A percentile compares a stretch with the other conserved stretches of the same genome.
Conservation (phyloP, 2,888 invertebrate genomes). For the Eubasilissa splendida region DNA sequence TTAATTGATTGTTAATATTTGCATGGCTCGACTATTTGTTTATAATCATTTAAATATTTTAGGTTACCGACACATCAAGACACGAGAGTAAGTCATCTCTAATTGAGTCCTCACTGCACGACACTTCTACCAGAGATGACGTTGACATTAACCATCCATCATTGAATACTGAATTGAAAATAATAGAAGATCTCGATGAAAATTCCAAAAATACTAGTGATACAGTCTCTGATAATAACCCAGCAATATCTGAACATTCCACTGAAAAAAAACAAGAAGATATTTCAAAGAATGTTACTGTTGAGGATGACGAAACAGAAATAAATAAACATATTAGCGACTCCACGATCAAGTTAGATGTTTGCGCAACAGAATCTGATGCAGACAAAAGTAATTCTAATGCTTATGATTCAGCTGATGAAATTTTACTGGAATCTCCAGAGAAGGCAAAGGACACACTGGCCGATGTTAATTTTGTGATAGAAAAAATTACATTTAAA, state of each 20-base stretch:
- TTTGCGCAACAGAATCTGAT: conserved; percentile 4
- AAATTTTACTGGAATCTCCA: neutral
- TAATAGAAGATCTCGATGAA: conserved; percentile 69
- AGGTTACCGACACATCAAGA: conserved; percentile 53
- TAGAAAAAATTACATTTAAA: conserved; percentile 33
- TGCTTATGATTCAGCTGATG: conserved; percentile 1
- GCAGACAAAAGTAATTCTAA: neutral
- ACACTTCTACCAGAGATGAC: conserved; percentile 40
- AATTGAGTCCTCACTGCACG: neutral
- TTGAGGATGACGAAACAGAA: neutral
- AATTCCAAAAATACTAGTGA: conserved; percentile 16
- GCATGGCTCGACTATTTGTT: neutral
- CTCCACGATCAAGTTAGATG: neutral
- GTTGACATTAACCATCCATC: conserved; percentile 62
- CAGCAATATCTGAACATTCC: no score
- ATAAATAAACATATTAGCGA: neutral
- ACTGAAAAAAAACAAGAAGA: neutral
- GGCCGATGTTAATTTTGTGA: conserved; percentile 37
- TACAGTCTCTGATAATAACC: neutral
- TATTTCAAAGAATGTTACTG: neutral
- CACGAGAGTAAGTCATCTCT: neutral
- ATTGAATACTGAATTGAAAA: conserved; percentile 69
- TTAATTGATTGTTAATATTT: no score
- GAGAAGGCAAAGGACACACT: conserved; percentile 27
- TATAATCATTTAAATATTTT: conserved; percentile 17